phyloP scores from a whole-genome alignment of 1,140 invertebrate species.

The Metopolophium dirhodum region DNA sequence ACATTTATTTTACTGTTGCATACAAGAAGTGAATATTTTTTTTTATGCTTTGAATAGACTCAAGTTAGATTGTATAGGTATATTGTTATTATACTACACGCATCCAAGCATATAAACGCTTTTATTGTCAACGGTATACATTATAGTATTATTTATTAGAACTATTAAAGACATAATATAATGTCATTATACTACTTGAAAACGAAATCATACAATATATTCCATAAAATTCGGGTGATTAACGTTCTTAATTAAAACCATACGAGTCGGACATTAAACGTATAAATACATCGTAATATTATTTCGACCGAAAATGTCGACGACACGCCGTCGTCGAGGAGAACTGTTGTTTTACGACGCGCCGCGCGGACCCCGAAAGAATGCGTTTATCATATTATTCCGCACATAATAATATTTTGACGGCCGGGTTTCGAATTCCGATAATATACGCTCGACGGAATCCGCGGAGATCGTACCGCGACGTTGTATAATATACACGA shows the following conservation, averaged over 20 bases:
- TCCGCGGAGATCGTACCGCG: background rate
- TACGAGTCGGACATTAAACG: background rate
- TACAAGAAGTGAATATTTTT: background rate
- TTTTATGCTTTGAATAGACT: background rate
- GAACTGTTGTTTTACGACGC: too few relatives aligned
- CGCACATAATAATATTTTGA: background rate
- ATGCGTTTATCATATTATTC: too few relatives aligned
- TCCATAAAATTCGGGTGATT: background rate
- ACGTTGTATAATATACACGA: background rate
- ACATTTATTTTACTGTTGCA: background rate
- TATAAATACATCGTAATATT: background rate
- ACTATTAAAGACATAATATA: background rate
- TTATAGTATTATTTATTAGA: background rate
- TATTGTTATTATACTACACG: background rate
- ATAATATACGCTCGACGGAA: background rate
- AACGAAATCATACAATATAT: background rate
- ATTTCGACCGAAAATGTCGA: background rate
- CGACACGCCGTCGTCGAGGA: background rate
- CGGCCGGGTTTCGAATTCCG: background rate
- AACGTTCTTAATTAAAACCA: background rate
- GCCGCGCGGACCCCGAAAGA: background rate
- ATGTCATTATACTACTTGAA: background rate
- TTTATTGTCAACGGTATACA: background rate
- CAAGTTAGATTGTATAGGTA: background rate
- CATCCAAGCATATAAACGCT: background rate